Evolutionary conservation across 2,888 invertebrate genomes (phyloP), one percentile per base, ranked within the genome.

Genomic region (Phyllotreta striolata): DNA sequence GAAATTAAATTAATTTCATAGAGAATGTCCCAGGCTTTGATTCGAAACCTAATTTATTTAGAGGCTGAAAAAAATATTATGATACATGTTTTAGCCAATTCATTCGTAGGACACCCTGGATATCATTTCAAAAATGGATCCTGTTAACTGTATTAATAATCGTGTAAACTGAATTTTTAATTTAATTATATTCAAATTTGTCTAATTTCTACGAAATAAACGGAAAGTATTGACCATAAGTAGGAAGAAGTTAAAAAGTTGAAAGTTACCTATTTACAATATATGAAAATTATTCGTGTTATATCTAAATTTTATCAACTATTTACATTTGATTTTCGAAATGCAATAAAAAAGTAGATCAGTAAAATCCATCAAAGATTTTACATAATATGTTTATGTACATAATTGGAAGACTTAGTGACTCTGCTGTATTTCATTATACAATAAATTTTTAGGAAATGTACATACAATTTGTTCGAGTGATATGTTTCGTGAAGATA

Each of bases 201-300:
- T 47, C n/a, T 24, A 47, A 10, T 1, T 10, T 35, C 3, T 35
- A n/a, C 3, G 10, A 34, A 39, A 34, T n/a, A 34, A 55, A 67
- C 61, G 66, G 64, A 76, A 77, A 77, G 67, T 82, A 82, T 82
- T 82, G 82, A 82, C 82, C 79, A 78, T 76, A 79, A 81, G 82
- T 82, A 82, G 82, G 81, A 81, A 81, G 80, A 76, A 77, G 74
- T 70, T 71, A 64, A 70, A 68, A 70, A 72, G 55, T 66, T 49
- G 64, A 68, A 69, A 66, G 66, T 63, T 56, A 49, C 40, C 47
- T 64, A 63, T 67, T 62, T 60, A 66, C 60, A 66, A 55, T 12
- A 55, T 41, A 3, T 41, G n/a, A 38, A 6, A 12, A 47, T 7
- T 34, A 12, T 13, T 44, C 13, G 14, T 44, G 10, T 44, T 44